A percentile compares a stretch with the other conserved stretches of the same genome.
These are phyloP conservation scores for Teleogryllus occipitalis DNA, from an alignment of 1,140 invertebrate genomes.

Conservation along the genomic window DNA sequence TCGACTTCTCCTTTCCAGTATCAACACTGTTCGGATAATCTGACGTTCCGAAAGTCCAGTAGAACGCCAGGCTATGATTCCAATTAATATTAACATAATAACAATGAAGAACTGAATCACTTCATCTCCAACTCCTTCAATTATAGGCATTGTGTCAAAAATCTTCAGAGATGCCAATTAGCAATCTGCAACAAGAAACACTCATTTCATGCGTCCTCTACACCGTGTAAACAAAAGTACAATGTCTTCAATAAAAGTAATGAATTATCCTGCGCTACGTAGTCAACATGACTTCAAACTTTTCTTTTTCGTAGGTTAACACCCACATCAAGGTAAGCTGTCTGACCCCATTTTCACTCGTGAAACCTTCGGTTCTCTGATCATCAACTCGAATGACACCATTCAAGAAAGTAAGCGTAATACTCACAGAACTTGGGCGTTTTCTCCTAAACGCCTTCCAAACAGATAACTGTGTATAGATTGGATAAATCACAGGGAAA, in stretches of 20 bases:
- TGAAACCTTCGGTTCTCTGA: too few species aligned
- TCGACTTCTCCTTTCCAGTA: constrained; percentile 37
- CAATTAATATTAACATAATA: constrained; percentile 50
- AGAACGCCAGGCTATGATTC: constrained; percentile 62
- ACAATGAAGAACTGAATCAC: constrained; percentile 61
- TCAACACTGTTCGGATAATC: constrained; percentile 41
- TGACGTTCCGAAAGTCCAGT: constrained; percentile 45
- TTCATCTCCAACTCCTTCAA: constrained; percentile 76
- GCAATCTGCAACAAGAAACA: not conserved
- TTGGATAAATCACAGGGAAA: too few species aligned
- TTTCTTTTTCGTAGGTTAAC: not conserved
- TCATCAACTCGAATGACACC: too few species aligned
- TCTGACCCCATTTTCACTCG: too few species aligned
- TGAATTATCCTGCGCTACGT: not conserved
- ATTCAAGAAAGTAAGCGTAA: too few species aligned
- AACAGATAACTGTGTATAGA: too few species aligned
- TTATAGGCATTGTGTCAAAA: constrained; percentile 48
- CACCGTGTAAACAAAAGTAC: too few species aligned
- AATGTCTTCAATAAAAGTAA: not conserved
- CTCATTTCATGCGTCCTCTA: not conserved
- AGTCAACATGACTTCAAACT: not conserved
- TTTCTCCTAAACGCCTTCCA: too few species aligned
- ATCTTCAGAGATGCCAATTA: not conserved
- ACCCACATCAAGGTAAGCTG: too few species aligned
- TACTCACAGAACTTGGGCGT: too few species aligned